A percentile compares a stretch with the other conserved stretches of the same genome.
phyloP scores from a whole-genome alignment of 1,140 invertebrate genomes.

The Cotesia glomerata region DNA sequence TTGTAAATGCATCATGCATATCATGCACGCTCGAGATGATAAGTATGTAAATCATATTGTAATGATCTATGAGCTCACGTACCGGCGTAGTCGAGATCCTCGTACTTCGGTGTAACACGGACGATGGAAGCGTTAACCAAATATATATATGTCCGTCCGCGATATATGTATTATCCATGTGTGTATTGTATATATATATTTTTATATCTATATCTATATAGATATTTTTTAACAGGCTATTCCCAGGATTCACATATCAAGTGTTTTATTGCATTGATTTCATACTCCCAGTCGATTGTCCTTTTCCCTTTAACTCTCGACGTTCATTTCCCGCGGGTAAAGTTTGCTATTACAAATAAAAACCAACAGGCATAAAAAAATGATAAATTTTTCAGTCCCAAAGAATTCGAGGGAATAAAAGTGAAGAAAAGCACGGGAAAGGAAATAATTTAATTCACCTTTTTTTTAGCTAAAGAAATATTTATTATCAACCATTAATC shows the following conservation, averaged over 20 bases:
- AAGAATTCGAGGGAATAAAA: too few species aligned
- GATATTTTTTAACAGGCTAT: neutral
- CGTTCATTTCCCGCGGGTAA: constrained; percentile 1
- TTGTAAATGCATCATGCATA: too few species aligned
- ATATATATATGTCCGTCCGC: neutral
- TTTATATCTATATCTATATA: neutral
- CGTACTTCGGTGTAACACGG: neutral
- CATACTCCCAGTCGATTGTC: constrained; percentile 7
- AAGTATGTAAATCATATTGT: constrained; percentile 23
- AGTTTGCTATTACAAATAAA: neutral
- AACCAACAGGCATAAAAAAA: neutral
- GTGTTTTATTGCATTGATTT: constrained; percentile 30
- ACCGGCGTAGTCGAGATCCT: neutral
- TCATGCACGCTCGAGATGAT: constrained; percentile 1
- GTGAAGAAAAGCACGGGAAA: too few species aligned
- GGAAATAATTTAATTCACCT: too few species aligned
- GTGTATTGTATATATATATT: neutral
- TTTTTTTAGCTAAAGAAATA: too few species aligned
- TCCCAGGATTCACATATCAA: constrained; percentile 17
- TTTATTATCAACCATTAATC: too few species aligned
- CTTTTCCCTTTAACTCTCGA: neutral
- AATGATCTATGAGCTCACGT: constrained; percentile 18
- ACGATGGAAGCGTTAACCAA: neutral
- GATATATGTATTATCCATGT: too few species aligned
- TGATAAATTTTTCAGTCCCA: neutral